Evolutionary conservation across 1,140 invertebrate genomes (phyloP).

Genomic region (Rhyzopertha dominica): DNA sequence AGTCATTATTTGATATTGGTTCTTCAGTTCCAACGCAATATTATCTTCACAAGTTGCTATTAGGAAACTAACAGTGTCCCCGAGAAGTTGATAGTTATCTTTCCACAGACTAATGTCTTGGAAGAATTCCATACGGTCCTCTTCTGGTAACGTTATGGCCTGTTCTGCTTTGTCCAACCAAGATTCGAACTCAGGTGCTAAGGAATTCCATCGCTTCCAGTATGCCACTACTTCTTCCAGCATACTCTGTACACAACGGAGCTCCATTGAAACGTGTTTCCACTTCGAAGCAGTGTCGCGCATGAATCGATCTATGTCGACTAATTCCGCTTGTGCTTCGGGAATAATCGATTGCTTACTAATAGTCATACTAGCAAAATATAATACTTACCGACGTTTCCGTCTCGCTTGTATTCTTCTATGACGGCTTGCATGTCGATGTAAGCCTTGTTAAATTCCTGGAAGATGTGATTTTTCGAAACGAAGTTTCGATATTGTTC

Average conservation of each 20-base stretch:
- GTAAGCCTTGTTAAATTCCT: slow-evolving; percentile 90
- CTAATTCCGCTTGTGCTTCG: slow-evolving; percentile 66
- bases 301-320: slow-evolving; percentile 78
- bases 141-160: slow-evolving; percentile 71
- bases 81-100: slow-evolving; percentile 76
- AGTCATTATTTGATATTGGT: slow-evolving; percentile 66
- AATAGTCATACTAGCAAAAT: too few relatives aligned
- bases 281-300: slow-evolving; percentile 80
- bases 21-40: slow-evolving; percentile 70
- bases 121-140: slow-evolving; percentile 83
- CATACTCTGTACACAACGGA: slow-evolving; percentile 83
- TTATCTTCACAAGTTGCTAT: slow-evolving; percentile 80
- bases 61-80: slow-evolving; percentile 82
- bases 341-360: too few relatives aligned
- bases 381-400: slow-evolving; percentile 65
- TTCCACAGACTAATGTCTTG: slow-evolving; percentile 86
- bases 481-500: slow-evolving; percentile 90
- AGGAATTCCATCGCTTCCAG: slow-evolving; percentile 77
- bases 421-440: slow-evolving; percentile 87
- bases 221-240: slow-evolving; percentile 82
- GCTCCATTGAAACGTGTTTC: slow-evolving; percentile 84
- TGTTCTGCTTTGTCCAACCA: slow-evolving; percentile 79
- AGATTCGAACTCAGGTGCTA: slow-evolving; percentile 66
- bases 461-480: slow-evolving; percentile 84
- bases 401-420: slow-evolving; percentile 85